Evolutionary conservation across 2,888 invertebrate genomes (phyloP).

Genomic region (Patella depressa): DNA sequence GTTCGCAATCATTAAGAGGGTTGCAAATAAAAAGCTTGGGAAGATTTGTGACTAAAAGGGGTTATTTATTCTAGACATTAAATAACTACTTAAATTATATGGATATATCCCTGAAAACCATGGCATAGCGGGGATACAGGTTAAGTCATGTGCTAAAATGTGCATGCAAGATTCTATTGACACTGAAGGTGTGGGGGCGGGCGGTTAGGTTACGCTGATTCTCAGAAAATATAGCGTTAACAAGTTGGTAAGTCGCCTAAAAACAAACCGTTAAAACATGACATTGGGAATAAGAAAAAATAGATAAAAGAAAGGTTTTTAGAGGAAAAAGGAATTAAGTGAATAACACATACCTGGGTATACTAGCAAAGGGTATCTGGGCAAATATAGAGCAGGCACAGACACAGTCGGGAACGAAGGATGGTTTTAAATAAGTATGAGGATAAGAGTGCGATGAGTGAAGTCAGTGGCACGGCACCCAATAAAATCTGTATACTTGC

Average conservation of each 20-base stretch:
- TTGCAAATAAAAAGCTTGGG: slow-evolving; percentile 1
- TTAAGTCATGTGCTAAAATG: neutral
- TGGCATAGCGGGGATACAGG: too few species aligned
- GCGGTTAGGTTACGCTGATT: neutral
- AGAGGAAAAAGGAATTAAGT: slow-evolving; percentile 41
- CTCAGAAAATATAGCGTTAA: neutral
- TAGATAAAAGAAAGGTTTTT: slow-evolving; percentile 14
- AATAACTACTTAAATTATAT: neutral
- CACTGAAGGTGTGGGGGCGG: neutral
- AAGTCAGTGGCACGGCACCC: slow-evolving; percentile 17
- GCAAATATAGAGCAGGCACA: slow-evolving; percentile 53
- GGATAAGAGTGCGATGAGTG: slow-evolving; percentile 20
- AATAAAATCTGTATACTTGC: slow-evolving; percentile 13
- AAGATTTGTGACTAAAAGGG: neutral
- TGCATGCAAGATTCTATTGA: slow-evolving; percentile 8
- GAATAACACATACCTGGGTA: slow-evolving; percentile 59
- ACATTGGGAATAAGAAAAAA: neutral
- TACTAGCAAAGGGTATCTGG: slow-evolving; percentile 57
- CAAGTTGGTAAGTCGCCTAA: neutral
- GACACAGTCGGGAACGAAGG: slow-evolving; percentile 40
- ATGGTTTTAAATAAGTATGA: slow-evolving; percentile 23
- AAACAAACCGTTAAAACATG: neutral
- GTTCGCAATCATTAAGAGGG: neutral
- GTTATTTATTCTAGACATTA: neutral
- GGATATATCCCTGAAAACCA: too few species aligned